Evolutionary conservation across 2,797 vertebrate genomes (phyloP).

Genomic region (Anisognathus igniventris): DNA sequence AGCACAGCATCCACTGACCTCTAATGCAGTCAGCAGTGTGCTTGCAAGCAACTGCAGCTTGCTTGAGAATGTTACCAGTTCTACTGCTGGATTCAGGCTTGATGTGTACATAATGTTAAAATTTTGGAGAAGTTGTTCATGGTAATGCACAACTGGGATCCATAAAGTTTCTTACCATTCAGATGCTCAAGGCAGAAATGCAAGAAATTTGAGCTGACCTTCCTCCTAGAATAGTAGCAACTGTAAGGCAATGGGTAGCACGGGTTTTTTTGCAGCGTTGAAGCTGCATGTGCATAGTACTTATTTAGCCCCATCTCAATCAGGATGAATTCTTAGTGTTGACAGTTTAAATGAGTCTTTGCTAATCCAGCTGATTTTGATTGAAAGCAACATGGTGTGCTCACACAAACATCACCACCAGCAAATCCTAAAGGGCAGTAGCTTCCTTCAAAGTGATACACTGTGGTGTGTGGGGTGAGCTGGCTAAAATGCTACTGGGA

Average conservation of each 20-base stretch:
- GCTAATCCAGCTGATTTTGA: neutral
- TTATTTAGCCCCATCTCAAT: neutral
- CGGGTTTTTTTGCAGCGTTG: neutral
- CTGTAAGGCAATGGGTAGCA: neutral
- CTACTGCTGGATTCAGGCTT: neutral
- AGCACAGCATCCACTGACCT: neutral
- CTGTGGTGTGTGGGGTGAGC: neutral
- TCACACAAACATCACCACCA: neutral
- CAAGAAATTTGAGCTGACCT: neutral
- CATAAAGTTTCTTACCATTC: neutral
- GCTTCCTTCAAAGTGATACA: neutral
- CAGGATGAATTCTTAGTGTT: neutral
- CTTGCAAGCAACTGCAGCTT: neutral
- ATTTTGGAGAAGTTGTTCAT: neutral
- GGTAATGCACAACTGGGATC: neutral
- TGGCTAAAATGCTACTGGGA: neutral
- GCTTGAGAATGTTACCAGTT: neutral
- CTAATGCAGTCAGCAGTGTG: neutral
- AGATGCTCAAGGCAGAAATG: neutral
- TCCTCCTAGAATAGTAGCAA: neutral
- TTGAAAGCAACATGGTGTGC: neutral
- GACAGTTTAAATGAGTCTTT: neutral
- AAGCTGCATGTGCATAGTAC: neutral
- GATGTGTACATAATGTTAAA: neutral
- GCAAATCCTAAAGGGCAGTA: neutral